Percentiles rank a stretch among this genome's conserved stretches.
Conservation (phyloP, 64 coral and sea anemone genomes). For the Dendrophyllia cribrosa region DNA sequence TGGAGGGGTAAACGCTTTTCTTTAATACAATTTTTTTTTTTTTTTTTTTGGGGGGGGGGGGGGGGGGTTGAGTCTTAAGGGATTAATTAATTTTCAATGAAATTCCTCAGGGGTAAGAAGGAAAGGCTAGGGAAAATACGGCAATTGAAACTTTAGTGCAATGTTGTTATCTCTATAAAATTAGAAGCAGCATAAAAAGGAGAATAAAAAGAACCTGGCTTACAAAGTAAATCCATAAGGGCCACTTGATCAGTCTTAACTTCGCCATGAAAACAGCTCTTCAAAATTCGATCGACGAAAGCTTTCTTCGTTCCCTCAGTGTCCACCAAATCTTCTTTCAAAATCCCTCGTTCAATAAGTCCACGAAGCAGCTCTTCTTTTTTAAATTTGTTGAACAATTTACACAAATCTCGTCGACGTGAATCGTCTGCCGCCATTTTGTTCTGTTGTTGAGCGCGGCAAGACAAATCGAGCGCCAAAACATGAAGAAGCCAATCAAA, state of each 20-base stretch:
- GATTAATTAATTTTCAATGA: too few species aligned
- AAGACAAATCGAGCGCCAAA: slow-evolving; percentile 66
- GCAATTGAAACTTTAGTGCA: not conserved
- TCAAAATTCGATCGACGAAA: slow-evolving; percentile 77
- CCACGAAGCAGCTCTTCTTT: slow-evolving; percentile 84
- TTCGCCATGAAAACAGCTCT: slow-evolving; percentile 41
- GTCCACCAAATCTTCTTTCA: slow-evolving; percentile 41
- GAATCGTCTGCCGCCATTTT: not conserved
- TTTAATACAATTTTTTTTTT: too few species aligned
- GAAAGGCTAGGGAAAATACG: too few species aligned
- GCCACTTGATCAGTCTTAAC: slow-evolving; percentile 23
- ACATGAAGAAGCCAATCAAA: slow-evolving; percentile 61
- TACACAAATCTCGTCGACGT: slow-evolving; percentile 39
- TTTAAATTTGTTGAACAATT: slow-evolving; percentile 88
- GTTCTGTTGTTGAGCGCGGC: not conserved
- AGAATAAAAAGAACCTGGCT: not conserved
- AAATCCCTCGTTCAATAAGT: slow-evolving; percentile 68
- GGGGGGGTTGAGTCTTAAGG: too few species aligned
- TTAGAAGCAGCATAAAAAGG: not conserved
- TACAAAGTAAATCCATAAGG: slow-evolving; percentile 62
- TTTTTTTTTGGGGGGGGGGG: too few species aligned
- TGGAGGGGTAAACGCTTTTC: too few species aligned
- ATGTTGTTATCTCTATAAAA: not conserved
- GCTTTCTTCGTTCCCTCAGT: slow-evolving; percentile 58
- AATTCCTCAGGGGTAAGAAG: too few species aligned